Base-by-base conservation (phyloP, 2,797 vertebrate species). In the Gymnopithys bicolor region DNA sequence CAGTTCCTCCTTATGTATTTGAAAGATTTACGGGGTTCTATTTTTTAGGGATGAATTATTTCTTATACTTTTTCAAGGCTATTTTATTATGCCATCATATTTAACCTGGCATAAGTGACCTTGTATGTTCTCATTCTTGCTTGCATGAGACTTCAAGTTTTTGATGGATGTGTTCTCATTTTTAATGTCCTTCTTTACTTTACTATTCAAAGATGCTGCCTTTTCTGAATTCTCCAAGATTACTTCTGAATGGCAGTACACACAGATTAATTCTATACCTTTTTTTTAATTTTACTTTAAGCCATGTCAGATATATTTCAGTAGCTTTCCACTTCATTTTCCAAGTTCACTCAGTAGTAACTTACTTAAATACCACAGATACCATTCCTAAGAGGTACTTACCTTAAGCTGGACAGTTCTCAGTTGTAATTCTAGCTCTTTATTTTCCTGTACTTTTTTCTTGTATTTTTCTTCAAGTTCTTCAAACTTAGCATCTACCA, bases 381-480 rank as follows among this genome's bases (percentile, higher is more conserved):
- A n/a, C 6, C 43, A 55, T 53, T 91, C 37, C 33, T 21, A 89
- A 79, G 49, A 71, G 6, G 67, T 45, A 56, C 98, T 97, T 94
- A 99, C 98, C 94, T 98, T 99, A 86, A 98, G 96, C 62, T 99
- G 98, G 33, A 98, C 85, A 9, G 97, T 88, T 97, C 98, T 99
- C 49, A 99, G 88, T 90, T 99, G 99, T 59, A 97, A 96, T 90
- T 99, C 99, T 28, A 99, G 91, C 66, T 97, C 98, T 96, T 98
- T 99, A 69, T 98, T 98, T 96, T 99, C 99, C 97, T 99, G 98
- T 85, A 98, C 97, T 96, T 99, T 99, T 92, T 98, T 98, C 91
- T 90, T 98, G 80, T 98, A 99, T 97, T 99, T 99, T 95, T 99
- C 98, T 96, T 98, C 98, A 66, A 99, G 94, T 32, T 99, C 98